phyloP scores from a whole-genome alignment of 2,797 vertebrate species.

The Dromococcyx pavoninus region DNA sequence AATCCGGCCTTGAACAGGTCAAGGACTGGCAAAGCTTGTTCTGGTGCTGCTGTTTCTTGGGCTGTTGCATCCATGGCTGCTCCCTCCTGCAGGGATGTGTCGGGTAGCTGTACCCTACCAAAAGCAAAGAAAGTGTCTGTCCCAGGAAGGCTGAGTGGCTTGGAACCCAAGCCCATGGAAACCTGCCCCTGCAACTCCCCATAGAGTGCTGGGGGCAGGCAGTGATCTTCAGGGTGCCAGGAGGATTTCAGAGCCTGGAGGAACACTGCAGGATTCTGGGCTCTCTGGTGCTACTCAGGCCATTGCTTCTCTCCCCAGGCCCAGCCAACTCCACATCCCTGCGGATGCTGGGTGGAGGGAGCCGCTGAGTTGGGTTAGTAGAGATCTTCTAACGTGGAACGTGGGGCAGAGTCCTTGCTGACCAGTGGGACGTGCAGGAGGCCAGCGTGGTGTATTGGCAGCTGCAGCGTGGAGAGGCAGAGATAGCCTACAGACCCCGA shows the following conservation, averaged over 20 bases:
- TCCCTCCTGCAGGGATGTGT: background rate
- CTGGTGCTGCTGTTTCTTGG: background rate
- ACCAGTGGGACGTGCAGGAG: too few species aligned
- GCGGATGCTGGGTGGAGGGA: background rate
- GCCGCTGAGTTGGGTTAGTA: background rate
- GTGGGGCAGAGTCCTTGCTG: background rate
- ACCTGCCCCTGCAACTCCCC: background rate
- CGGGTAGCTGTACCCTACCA: background rate
- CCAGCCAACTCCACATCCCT: accelerated
- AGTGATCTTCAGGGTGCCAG: too few species aligned
- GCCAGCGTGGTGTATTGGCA: too few species aligned
- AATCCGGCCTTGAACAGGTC: too few species aligned
- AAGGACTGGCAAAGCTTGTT: too few species aligned
- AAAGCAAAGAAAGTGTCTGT: background rate
- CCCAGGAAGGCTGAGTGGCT: too few species aligned
- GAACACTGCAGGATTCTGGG: background rate
- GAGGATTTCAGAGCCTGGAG: too few species aligned
- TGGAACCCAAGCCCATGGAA: background rate
- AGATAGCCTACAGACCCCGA: too few species aligned
- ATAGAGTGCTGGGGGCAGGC: background rate
- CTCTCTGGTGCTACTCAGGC: background rate
- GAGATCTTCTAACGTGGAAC: background rate
- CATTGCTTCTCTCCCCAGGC: background rate
- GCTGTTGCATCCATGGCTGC: too few species aligned
- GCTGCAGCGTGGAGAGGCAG: too few species aligned